Percentiles rank a stretch among this genome's conserved stretches.
Evolutionary conservation across 1,140 invertebrate genomes (phyloP).

Genomic region (Cydia amplana): DNA sequence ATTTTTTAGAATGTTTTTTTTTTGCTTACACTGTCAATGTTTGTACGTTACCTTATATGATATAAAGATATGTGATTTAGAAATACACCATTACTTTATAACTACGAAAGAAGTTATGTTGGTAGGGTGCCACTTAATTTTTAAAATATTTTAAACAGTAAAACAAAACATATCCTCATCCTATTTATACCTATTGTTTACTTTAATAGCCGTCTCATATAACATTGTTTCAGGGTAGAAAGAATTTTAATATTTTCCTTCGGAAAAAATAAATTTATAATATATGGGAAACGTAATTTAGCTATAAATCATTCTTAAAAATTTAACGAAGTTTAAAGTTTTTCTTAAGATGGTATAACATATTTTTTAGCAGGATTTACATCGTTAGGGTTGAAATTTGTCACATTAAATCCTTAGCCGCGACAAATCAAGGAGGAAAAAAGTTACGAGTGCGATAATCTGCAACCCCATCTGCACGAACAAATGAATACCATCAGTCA

Average conservation of each 20-base stretch:
- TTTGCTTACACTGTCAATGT: no score
- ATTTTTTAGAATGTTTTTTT: neutral
- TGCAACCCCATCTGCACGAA: slow-evolving; percentile 41
- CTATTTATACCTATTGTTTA: no score
- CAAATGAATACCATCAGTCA: slow-evolving; percentile 52
- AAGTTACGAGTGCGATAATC: slow-evolving; percentile 42
- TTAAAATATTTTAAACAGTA: no score
- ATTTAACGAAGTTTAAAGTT: neutral
- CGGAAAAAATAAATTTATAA: neutral
- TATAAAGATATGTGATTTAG: no score
- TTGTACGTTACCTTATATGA: no score
- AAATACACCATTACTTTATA: no score
- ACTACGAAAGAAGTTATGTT: no score
- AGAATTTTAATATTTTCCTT: neutral
- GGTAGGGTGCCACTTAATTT: no score
- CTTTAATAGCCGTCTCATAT: no score
- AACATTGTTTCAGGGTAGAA: no score
- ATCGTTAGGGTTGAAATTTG: slow-evolving; percentile 10
- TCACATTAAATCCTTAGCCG: slow-evolving; percentile 15
- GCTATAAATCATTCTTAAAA: neutral
- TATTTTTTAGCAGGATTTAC: slow-evolving; percentile 17
- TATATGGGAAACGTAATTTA: no score
- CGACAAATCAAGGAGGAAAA: slow-evolving; percentile 40
- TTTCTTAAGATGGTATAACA: neutral
- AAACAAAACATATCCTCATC: no score